A percentile compares a stretch with the other conserved stretches of the same genome.
Conservation (phyloP, 2,113 vertebrate species). For the Ammodytes marinus region DNA sequence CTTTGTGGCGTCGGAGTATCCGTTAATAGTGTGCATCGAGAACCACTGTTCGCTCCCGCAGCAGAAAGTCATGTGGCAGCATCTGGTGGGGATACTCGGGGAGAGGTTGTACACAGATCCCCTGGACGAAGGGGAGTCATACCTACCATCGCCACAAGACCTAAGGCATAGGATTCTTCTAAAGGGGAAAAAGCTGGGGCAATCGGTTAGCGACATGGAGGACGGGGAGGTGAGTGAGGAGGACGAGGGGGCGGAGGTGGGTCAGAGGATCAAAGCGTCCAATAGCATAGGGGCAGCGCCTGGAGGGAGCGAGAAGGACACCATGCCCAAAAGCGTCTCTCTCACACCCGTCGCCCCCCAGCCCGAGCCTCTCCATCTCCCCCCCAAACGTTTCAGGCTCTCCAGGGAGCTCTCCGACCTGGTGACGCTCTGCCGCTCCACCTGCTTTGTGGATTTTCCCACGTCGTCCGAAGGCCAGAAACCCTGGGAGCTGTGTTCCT, state of each 20-base stretch:
- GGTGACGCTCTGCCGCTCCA: constrained; percentile 91
- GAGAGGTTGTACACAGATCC: constrained; percentile 86
- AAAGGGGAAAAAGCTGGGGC: constrained; percentile 90
- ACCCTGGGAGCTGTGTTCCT: constrained; percentile 93
- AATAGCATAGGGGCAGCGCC: constrained; percentile 30
- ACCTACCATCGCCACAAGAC: constrained; percentile 90
- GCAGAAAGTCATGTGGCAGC: constrained; percentile 90
- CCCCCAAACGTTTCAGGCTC: constrained; percentile 87
- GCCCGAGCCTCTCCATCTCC: constrained; percentile 52
- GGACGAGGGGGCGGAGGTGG: constrained; percentile 92
- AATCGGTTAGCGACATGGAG: constrained; percentile 76
- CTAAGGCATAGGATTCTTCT: constrained; percentile 91
- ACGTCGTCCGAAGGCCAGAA: constrained; percentile 90
- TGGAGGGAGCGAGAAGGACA: constrained; percentile 78
- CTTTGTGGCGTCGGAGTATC: constrained; percentile 93
- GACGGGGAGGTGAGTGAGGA: constrained; percentile 94
- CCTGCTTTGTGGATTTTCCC: constrained; percentile 91
- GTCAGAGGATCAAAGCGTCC: constrained; percentile 83
- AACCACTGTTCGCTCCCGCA: constrained; percentile 94
- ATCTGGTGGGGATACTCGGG: constrained; percentile 90
- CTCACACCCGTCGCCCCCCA: constrained; percentile 4
- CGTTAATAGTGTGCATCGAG: constrained; percentile 93
- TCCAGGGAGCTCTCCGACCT: constrained; percentile 92
- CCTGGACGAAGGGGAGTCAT: constrained; percentile 86
- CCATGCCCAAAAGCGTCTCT: constrained; percentile 42